phyloP scores from a whole-genome alignment of 2,113 vertebrate species.

The Otolemur garnettii region DNA sequence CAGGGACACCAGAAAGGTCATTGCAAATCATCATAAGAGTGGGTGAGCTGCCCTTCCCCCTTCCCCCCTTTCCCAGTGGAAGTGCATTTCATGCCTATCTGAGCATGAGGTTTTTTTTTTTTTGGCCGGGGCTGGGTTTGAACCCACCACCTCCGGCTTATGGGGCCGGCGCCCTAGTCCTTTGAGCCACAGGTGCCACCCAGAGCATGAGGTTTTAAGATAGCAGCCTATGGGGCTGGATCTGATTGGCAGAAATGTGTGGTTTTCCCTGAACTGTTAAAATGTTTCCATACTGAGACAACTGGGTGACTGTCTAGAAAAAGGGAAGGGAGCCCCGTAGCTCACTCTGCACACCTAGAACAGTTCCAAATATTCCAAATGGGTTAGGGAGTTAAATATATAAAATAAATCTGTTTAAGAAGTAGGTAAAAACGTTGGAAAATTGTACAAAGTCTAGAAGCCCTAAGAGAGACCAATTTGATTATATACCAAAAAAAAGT shows the following conservation, averaged over 20 bases:
- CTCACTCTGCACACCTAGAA: conserved; percentile 8
- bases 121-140: too few relatives aligned
- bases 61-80: too few relatives aligned
- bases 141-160: too few relatives aligned
- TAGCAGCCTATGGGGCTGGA: neutral
- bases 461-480: neutral
- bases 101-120: neutral
- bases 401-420: neutral
- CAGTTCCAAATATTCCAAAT: conserved; percentile 33
- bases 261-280: conserved; percentile 11
- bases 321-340: conserved; percentile 2
- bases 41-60: accelerated
- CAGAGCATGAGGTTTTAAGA: neutral
- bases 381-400: conserved; percentile 21
- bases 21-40: neutral
- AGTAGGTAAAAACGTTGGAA: neutral
- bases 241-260: neutral
- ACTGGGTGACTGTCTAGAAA: neutral
- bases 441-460: neutral
- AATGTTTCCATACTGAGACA: conserved; percentile 56
- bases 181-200: too few relatives aligned
- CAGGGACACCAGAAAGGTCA: neutral
- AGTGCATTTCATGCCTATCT: neutral
- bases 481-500: neutral
- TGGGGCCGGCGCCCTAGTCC: too few relatives aligned